These are phyloP conservation scores for Tipula lateralis DNA, from an alignment of 2,888 invertebrate species.

Conservation along the genomic window DNA sequence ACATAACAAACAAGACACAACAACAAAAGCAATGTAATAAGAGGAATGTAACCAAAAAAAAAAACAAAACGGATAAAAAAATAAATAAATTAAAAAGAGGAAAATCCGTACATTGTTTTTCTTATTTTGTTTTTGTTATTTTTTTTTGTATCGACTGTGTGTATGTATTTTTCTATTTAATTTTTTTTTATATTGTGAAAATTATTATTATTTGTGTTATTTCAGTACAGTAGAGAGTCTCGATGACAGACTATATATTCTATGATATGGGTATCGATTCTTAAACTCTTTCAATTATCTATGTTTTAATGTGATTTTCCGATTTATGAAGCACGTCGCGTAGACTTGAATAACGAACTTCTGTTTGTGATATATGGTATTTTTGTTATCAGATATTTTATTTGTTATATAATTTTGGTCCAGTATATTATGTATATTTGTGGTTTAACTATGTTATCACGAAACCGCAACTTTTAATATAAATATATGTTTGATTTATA, in stretches of 20 bases:
- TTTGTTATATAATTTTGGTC: not conserved
- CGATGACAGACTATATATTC: not conserved
- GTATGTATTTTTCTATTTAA: not conserved
- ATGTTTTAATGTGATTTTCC: not conserved
- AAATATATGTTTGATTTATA: not conserved
- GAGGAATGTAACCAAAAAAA: not conserved
- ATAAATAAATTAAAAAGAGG: not conserved
- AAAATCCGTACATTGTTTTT: constrained; percentile 11
- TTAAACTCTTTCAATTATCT: not conserved
- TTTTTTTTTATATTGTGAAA: not conserved
- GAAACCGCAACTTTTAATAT: not conserved
- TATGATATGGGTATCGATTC: not conserved
- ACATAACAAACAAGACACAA: not conserved
- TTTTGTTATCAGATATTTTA: not conserved
- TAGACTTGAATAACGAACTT: not conserved
- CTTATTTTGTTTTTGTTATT: not conserved
- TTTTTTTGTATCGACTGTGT: not conserved
- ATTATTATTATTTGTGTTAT: not conserved
- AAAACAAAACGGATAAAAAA: not conserved
- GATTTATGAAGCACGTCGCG: not conserved
- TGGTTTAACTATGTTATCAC: constrained; percentile 13
- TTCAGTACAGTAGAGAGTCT: not conserved
- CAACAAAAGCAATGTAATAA: not conserved
- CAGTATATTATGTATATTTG: not conserved
- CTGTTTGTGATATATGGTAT: not conserved